Percentiles rank a stretch among this genome's conserved stretches.
These are phyloP conservation scores for Australoheros scitulus DNA, from an alignment of 2,113 vertebrate genomes.

Conservation along the genomic window DNA sequence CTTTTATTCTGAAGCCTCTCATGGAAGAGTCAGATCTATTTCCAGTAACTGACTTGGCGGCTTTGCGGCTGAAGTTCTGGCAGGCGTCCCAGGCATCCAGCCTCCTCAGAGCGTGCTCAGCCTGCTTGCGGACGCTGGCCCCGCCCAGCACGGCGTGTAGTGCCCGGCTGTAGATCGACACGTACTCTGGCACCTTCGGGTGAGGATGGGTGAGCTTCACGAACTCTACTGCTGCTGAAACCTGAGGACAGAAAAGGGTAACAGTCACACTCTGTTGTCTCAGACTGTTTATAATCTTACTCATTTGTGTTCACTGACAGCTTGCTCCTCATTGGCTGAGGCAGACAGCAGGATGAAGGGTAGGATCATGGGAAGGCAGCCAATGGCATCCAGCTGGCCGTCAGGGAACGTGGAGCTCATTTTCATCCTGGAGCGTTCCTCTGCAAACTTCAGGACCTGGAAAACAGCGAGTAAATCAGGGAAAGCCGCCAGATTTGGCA, in stretches of 20 bases:
- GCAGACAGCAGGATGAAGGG: constrained; percentile 75
- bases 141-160: constrained; percentile 72
- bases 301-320: constrained; percentile 50
- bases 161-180: constrained; percentile 61
- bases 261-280: neutral
- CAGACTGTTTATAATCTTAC: neutral
- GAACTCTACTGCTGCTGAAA: constrained; percentile 63
- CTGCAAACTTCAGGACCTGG: constrained; percentile 73
- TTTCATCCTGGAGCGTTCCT: constrained; percentile 46
- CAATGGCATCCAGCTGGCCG: constrained; percentile 75
- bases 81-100: constrained; percentile 71
- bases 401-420: constrained; percentile 32
- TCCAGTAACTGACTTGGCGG: constrained; percentile 53
- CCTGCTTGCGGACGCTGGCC: constrained; percentile 57
- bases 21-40: neutral
- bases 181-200: constrained; percentile 59
- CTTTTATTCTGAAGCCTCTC: neutral
- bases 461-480: neutral
- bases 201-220: constrained; percentile 78
- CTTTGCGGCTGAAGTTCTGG: constrained; percentile 58
- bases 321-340: constrained; percentile 65
- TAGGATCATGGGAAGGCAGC: constrained; percentile 72
- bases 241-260: constrained; percentile 42
- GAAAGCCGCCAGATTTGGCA: neutral
- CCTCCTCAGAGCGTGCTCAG: constrained; percentile 60